Conservation (phyloP, 1,140 invertebrate species). For the Eumaeus atala region DNA sequence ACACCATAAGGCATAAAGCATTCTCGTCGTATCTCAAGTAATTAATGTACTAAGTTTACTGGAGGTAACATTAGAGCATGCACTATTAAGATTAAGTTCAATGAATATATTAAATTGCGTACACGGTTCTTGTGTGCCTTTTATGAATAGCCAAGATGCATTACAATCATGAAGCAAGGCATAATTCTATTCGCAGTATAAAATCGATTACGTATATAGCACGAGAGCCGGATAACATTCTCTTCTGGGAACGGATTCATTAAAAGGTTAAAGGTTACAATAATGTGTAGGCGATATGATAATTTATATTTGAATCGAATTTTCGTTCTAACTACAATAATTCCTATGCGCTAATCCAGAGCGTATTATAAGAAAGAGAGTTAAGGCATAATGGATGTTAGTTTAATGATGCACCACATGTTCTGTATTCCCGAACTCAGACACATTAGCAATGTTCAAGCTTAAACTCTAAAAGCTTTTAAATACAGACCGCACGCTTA, state of each 20-base stretch:
- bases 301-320: slow-evolving; percentile 10
- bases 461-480: no score
- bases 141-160: slow-evolving; percentile 3
- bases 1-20: no score
- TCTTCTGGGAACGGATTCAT: slow-evolving; percentile 7
- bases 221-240: slow-evolving; percentile 4
- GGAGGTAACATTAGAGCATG: not conserved
- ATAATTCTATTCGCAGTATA: slow-evolving; percentile 4
- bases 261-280: slow-evolving; percentile 5
- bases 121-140: not conserved
- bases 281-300: slow-evolving; percentile 10
- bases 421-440: no score
- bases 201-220: slow-evolving; percentile 4
- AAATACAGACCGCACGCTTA: no score
- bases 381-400: no score
- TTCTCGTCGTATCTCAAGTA: no score
- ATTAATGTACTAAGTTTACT: no score
- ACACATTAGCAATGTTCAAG: no score
- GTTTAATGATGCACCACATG: no score
- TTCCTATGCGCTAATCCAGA: not conserved
- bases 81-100: slow-evolving; percentile 6
- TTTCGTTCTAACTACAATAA: slow-evolving; percentile 22
- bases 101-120: slow-evolving; percentile 8
- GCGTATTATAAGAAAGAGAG: no score
- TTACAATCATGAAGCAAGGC: slow-evolving; percentile 7